A percentile compares a stretch with the other conserved stretches of the same genome.
Evolutionary conservation across 2,113 vertebrate genomes (phyloP).

Genomic region (Gopherus flavomarginatus): DNA sequence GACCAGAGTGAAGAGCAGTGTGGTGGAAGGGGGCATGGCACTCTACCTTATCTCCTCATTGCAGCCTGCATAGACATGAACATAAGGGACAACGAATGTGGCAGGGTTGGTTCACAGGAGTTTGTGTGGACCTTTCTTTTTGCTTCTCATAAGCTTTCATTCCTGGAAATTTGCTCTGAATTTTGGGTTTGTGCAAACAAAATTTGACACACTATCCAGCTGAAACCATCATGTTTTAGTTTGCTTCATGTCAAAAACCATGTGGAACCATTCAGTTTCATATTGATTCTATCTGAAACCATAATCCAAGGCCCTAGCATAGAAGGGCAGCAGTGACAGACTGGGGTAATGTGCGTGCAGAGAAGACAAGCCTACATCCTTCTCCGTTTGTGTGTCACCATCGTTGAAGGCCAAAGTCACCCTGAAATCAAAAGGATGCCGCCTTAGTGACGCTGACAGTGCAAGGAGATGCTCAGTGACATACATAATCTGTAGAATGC

Average conservation of each 20-base stretch:
- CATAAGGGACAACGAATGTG: not conserved
- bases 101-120: not conserved
- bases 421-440: not conserved
- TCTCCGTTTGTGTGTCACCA: not conserved
- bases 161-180: not conserved
- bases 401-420: not conserved
- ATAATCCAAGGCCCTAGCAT: not conserved
- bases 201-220: not conserved
- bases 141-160: not conserved
- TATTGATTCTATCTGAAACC: not conserved
- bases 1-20: not conserved
- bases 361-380: not conserved
- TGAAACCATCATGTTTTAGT: not conserved
- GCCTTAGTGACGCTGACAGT: not conserved
- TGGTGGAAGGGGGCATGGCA: fast-evolving
- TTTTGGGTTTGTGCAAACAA: not conserved
- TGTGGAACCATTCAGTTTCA: not conserved
- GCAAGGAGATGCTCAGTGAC: not conserved
- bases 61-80: not conserved
- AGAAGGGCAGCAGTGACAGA: not conserved
- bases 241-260: not conserved
- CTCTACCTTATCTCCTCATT: not conserved
- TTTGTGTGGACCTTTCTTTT: not conserved
- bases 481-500: not conserved
- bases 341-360: not conserved